Evolutionary conservation across 2,797 vertebrate genomes (phyloP).

Genomic region (Sphenodon punctatus): DNA sequence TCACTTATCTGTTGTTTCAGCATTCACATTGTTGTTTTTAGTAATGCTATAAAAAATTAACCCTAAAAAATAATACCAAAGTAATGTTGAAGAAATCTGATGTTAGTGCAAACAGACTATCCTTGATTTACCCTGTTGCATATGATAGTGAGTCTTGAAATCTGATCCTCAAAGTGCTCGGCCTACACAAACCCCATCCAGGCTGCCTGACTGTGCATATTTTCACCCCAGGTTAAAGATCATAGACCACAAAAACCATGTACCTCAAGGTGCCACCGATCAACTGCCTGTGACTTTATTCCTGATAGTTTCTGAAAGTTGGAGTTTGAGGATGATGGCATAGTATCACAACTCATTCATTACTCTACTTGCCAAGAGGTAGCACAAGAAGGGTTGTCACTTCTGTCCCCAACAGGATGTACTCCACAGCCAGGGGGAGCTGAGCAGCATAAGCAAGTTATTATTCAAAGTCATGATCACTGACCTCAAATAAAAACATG

Average conservation of each 20-base stretch:
- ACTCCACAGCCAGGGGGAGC: accelerated
- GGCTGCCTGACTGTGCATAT: too few species aligned
- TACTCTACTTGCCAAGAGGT: not conserved
- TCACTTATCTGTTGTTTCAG: not conserved
- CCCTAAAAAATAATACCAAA: slow-evolving; percentile 2
- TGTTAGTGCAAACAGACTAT: not conserved
- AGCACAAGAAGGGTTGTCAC: not conserved
- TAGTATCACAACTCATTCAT: not conserved
- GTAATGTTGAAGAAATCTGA: not conserved
- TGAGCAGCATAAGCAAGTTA: not conserved
- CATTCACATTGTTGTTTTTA: not conserved
- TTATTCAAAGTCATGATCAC: too few species aligned
- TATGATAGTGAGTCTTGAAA: not conserved
- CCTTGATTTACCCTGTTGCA: not conserved
- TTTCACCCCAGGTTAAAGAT: not conserved
- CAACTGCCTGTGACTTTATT: not conserved
- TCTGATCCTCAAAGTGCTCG: too few species aligned
- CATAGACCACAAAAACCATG: accelerated
- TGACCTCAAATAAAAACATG: not conserved
- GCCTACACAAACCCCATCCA: too few species aligned
- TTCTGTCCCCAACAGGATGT: slow-evolving; percentile 3
- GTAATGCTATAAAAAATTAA: not conserved
- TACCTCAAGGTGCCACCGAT: not conserved
- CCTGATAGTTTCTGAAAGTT: not conserved
- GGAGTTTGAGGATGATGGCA: not conserved